These are phyloP conservation scores for Diacarnus erythraeanus DNA, from an alignment of 37 sponge, comb jelly and placozoan species.

Conservation along the genomic window DNA sequence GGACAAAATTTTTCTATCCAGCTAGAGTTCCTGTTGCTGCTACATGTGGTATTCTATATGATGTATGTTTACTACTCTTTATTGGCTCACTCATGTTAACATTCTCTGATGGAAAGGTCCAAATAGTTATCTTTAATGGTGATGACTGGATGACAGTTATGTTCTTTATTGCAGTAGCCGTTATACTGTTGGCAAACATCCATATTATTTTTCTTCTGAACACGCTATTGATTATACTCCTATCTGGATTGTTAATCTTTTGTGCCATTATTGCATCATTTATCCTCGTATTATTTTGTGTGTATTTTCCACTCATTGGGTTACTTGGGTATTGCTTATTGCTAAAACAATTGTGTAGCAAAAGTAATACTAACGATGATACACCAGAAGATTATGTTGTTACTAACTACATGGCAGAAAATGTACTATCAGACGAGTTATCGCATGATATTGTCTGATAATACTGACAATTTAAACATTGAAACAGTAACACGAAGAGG, in stretches of 20 bases:
- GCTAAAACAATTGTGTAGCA: no score
- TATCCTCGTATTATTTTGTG: not conserved
- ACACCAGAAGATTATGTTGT: no score
- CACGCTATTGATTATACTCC: not conserved
- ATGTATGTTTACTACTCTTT: constrained; percentile 15
- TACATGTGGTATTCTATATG: constrained; percentile 13
- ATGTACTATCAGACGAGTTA: no score
- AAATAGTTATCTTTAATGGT: not conserved
- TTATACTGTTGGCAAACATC: constrained; percentile 27
- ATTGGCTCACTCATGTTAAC: constrained; percentile 22
- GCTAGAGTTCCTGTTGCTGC: constrained; percentile 16
- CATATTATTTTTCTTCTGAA: constrained; percentile 19
- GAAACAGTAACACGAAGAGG: no score
- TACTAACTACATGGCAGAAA: no score
- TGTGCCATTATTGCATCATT: not conserved
- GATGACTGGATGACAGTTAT: constrained; percentile 6
- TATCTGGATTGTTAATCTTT: not conserved
- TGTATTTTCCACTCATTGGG: constrained; percentile 3
- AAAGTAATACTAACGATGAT: no score
- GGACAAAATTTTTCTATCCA: constrained; percentile 27
- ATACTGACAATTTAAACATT: no score
- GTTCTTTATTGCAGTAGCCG: not conserved
- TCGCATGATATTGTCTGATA: no score
- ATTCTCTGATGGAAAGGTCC: not conserved
- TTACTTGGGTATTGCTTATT: constrained; percentile 15